Conservation (phyloP, 2,113 vertebrate genomes). For the Engraulis encrasicolus region DNA sequence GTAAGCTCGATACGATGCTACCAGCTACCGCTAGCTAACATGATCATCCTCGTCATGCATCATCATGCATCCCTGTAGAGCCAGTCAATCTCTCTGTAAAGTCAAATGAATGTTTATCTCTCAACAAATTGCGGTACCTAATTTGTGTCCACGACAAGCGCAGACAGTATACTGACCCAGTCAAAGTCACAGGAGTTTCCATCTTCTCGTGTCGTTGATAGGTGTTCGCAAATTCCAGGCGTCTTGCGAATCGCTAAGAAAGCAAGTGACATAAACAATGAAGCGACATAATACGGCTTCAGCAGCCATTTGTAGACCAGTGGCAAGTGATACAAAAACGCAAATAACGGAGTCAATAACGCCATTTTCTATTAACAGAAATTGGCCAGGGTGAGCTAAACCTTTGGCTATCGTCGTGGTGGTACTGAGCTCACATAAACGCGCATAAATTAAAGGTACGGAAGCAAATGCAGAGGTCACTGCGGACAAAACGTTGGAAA, state of each 20-base stretch:
- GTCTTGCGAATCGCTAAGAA: slow-evolving; percentile 88
- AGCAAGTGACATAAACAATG: slow-evolving; percentile 83
- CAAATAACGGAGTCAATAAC: slow-evolving; percentile 84
- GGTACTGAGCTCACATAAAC: slow-evolving; percentile 11
- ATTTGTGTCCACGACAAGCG: too few relatives aligned
- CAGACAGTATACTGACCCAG: slow-evolving; percentile 82
- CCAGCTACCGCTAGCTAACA: too few relatives aligned
- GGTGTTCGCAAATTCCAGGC: slow-evolving; percentile 85
- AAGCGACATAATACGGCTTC: slow-evolving; percentile 87
- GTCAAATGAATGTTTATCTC: too few relatives aligned
- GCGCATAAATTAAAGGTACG: slow-evolving; percentile 52
- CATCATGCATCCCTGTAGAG: too few relatives aligned
- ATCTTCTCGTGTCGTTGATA: slow-evolving; percentile 88
- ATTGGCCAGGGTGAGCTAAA: neutral
- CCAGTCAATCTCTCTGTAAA: too few relatives aligned
- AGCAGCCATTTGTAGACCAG: slow-evolving; percentile 91
- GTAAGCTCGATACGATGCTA: too few relatives aligned
- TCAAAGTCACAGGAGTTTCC: slow-evolving; percentile 97
- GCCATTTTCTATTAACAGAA: slow-evolving; percentile 77
- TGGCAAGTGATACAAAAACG: slow-evolving; percentile 86
- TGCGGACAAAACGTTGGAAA: slow-evolving; percentile 46
- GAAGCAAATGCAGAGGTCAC: slow-evolving; percentile 57
- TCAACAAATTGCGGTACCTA: too few relatives aligned
- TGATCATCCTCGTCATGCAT: too few relatives aligned
- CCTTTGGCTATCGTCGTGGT: too few relatives aligned